Evolutionary conservation across 2,888 invertebrate genomes (phyloP).

Genomic region (Megalurothrips usitatus): DNA sequence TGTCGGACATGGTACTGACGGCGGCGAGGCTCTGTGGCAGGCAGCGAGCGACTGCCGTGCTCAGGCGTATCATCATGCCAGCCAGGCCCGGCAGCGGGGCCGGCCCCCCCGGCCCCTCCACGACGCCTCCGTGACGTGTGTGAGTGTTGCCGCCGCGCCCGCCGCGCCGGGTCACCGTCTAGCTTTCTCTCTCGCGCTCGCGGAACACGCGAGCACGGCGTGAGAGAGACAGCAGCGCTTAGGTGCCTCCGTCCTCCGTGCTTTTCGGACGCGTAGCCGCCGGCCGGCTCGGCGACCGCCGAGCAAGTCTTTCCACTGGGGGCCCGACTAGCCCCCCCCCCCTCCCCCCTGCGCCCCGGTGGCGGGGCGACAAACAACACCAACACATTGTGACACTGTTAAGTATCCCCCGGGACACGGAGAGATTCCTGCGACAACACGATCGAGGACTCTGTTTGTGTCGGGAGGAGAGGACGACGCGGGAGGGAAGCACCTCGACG

Average conservation of each 20-base stretch:
- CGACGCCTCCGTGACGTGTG: not conserved
- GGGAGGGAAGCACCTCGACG: too few relatives aligned
- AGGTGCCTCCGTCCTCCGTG: not conserved
- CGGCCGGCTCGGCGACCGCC: not conserved
- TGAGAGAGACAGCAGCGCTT: not conserved
- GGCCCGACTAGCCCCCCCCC: not conserved
- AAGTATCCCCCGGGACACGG: too few relatives aligned
- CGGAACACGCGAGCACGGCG: not conserved
- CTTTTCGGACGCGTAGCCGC: not conserved
- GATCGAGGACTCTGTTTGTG: too few relatives aligned
- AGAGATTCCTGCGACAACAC: too few relatives aligned
- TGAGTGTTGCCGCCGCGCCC: not conserved
- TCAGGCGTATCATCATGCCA: not conserved
- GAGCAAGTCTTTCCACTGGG: slow-evolving; percentile 1
- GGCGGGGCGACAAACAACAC: not conserved
- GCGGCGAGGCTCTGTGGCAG: not conserved
- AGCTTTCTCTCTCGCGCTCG: not conserved
- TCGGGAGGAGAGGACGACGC: too few relatives aligned
- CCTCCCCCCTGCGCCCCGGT: not conserved
- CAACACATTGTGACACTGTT: not conserved
- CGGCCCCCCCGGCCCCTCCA: not conserved
- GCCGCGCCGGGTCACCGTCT: not conserved
- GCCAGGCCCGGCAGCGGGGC: not conserved
- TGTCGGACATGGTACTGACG: slow-evolving; percentile 31
- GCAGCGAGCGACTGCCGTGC: not conserved